Percentiles rank a stretch among this genome's conserved stretches.
phyloP scores from a whole-genome alignment of 2,888 invertebrate species.

The Hydrotaea cyrtoneurina region DNA sequence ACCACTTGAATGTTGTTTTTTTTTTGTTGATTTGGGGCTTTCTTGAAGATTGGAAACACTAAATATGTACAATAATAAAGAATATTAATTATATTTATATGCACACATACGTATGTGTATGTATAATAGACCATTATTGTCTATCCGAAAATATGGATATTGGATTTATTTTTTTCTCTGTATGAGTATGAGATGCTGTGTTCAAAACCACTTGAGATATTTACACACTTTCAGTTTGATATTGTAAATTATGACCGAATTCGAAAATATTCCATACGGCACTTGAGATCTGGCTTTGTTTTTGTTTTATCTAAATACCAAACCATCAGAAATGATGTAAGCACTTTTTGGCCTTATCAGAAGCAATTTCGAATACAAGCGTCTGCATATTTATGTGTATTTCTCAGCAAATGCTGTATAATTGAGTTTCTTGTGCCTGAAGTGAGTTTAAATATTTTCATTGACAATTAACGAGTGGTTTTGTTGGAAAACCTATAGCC shows the following conservation, averaged over 20 bases:
- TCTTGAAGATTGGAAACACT: not conserved
- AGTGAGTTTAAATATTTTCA: too few species aligned
- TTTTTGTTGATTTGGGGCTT: not conserved
- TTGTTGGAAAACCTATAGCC: too few species aligned
- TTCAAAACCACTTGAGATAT: constrained; percentile 29
- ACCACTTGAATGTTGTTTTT: constrained; percentile 19
- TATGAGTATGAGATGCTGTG: not conserved
- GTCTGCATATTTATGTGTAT: not conserved
- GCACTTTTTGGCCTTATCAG: constrained; percentile 13
- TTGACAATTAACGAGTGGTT: too few species aligned
- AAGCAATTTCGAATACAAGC: not conserved
- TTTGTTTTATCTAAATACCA: not conserved
- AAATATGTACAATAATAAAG: constrained; percentile 14
- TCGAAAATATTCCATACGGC: constrained; percentile 19
- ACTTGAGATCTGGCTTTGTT: constrained; percentile 21
- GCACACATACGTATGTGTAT: not conserved
- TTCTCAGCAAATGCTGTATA: not conserved
- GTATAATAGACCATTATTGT: not conserved
- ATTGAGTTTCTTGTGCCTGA: not conserved
- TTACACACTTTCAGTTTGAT: constrained; percentile 28
- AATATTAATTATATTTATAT: constrained; percentile 27
- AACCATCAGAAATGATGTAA: constrained; percentile 23
- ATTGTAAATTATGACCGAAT: constrained; percentile 26
- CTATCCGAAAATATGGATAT: not conserved
- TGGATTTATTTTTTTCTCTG: not conserved